These are phyloP conservation scores for Latrodectus elegans DNA, from an alignment of 2,888 invertebrate species.

Conservation along the genomic window DNA sequence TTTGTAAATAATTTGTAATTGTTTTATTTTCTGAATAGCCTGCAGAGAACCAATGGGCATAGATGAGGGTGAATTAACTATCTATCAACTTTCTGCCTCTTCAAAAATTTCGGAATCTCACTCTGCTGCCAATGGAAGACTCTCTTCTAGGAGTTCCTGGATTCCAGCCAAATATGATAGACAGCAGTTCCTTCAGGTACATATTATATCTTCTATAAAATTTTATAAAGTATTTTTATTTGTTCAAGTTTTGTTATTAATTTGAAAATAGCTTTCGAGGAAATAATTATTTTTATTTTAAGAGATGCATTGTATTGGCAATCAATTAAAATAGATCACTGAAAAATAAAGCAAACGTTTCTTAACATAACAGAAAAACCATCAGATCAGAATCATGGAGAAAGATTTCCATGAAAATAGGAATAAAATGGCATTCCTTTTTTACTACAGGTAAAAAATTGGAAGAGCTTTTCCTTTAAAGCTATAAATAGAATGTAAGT, in stretches of 20 bases:
- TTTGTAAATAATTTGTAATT: too few species aligned
- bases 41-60: constrained; percentile 83
- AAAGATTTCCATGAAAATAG: too few species aligned
- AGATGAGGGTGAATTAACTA: constrained; percentile 77
- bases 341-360: neutral
- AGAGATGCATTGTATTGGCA: too few species aligned
- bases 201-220: neutral
- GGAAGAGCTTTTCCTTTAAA: too few species aligned
- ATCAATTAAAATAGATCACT: neutral
- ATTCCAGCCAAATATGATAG: constrained; percentile 71
- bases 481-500: too few species aligned
- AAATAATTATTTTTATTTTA: too few species aligned
- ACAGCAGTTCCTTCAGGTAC: constrained; percentile 69
- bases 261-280: too few species aligned
- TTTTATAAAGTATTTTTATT: neutral
- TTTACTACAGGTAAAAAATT: too few species aligned
- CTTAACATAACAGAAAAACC: too few species aligned
- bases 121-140: constrained; percentile 76
- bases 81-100: constrained; percentile 82
- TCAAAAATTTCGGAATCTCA: constrained; percentile 76
- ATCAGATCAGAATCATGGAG: too few species aligned
- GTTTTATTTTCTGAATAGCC: neutral
- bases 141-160: constrained; percentile 74
- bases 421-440: too few species aligned
- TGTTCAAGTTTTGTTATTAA: neutral